Evolutionary conservation across 30 jellyfish, hydroid and myxozoan genomes (phyloP).

Genomic region (Pseudorhiza aurosa): DNA sequence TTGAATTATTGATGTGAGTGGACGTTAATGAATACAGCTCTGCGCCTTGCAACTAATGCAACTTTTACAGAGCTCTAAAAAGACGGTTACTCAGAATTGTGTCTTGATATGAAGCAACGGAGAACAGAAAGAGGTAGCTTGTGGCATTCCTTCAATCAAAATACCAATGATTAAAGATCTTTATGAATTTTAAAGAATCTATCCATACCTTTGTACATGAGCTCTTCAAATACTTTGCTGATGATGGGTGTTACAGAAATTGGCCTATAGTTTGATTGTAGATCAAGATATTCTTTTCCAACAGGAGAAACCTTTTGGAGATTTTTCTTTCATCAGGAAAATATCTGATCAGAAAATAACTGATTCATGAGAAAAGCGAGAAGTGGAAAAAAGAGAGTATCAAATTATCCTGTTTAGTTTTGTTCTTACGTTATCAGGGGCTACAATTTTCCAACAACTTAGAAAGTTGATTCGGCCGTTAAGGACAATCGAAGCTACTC

Average conservation of each 20-base stretch:
- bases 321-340: background rate
- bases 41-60: too few species aligned
- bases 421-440: background rate
- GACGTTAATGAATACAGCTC: too few species aligned
- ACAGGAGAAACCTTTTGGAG: background rate
- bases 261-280: background rate
- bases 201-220: background rate
- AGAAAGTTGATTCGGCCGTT: background rate
- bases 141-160: background rate
- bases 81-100: too few species aligned
- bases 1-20: too few species aligned
- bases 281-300: background rate
- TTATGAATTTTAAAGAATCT: too few species aligned
- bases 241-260: background rate
- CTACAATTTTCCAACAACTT: background rate
- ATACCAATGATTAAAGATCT: background rate
- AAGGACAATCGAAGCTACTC: background rate
- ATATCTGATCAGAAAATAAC: too few species aligned
- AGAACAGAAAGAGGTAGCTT: too few species aligned
- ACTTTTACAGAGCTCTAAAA: too few species aligned
- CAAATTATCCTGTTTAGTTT: background rate
- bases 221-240: background rate
- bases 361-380: background rate
- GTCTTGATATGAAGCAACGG: too few species aligned
- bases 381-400: background rate